phyloP scores from a whole-genome alignment of 2,797 vertebrate species.

The Arctocebus calabarensis region DNA sequence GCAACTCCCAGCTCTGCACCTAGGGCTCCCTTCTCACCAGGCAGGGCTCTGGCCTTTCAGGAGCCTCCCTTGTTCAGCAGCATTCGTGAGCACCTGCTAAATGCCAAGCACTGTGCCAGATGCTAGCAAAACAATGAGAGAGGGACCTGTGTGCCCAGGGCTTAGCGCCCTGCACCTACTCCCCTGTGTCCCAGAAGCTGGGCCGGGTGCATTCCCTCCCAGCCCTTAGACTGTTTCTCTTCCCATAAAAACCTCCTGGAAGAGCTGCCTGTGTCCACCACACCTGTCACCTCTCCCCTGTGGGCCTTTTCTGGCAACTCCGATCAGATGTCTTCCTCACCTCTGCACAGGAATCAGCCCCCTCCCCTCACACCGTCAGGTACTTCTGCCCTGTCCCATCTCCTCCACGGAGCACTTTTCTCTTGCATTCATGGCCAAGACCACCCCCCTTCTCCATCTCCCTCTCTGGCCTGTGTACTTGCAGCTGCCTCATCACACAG shows the following conservation, averaged over 20 bases:
- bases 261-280: rapidly evolving
- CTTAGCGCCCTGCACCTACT: background rate
- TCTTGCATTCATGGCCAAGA: background rate
- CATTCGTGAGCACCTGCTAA: rapidly evolving
- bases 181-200: rapidly evolving
- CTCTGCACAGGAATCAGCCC: background rate
- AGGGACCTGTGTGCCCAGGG: background rate
- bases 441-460: background rate
- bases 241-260: background rate
- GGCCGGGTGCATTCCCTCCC: rapidly evolving
- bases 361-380: rapidly evolving
- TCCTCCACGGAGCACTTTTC: background rate
- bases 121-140: background rate
- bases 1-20: too few species aligned
- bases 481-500: background rate
- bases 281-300: rapidly evolving
- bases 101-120: rapidly evolving
- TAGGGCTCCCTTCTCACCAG: background rate
- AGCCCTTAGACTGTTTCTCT: background rate
- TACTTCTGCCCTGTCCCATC: background rate
- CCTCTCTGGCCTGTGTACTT: background rate
- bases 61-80: background rate
- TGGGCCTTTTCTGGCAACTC: background rate
- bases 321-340: rapidly evolving
- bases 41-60: rapidly evolving